A percentile compares a stretch with the other conserved stretches of the same genome.
Evolutionary conservation across 2,797 vertebrate genomes (phyloP).

Genomic region (Gymnothorax javanicus): DNA sequence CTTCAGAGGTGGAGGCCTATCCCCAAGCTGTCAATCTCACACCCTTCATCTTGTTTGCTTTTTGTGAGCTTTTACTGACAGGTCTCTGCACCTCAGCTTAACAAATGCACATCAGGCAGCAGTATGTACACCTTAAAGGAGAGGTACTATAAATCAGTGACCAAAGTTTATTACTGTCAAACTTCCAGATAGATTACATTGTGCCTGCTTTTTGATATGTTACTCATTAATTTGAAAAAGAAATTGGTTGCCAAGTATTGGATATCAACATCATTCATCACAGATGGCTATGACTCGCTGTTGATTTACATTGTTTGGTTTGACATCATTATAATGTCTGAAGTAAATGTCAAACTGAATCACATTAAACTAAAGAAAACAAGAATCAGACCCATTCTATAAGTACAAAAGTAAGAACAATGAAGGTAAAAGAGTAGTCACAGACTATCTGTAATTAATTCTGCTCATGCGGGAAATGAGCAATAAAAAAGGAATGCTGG

Average conservation of each 20-base stretch:
- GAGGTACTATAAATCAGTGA: neutral
- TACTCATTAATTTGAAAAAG: neutral
- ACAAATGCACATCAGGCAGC: neutral
- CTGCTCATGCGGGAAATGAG: neutral
- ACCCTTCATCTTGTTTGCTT: neutral
- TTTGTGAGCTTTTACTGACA: neutral
- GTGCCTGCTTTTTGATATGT: neutral
- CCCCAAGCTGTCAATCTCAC: neutral
- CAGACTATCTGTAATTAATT: neutral
- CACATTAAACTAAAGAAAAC: neutral
- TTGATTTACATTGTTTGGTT: neutral
- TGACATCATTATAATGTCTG: slow-evolving; percentile 1
- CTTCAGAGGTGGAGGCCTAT: neutral
- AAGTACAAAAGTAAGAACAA: neutral
- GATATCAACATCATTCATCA: neutral
- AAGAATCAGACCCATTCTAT: neutral
- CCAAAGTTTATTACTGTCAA: neutral
- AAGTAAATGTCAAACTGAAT: neutral
- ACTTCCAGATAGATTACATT: neutral
- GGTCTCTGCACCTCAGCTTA: neutral
- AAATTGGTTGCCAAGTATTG: neutral
- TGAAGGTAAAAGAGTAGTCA: neutral
- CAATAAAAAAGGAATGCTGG: neutral
- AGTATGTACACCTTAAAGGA: neutral
- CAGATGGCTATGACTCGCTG: neutral